Base-by-base conservation (phyloP, 2,888 invertebrate species). In the Drosophila conformis region DNA sequence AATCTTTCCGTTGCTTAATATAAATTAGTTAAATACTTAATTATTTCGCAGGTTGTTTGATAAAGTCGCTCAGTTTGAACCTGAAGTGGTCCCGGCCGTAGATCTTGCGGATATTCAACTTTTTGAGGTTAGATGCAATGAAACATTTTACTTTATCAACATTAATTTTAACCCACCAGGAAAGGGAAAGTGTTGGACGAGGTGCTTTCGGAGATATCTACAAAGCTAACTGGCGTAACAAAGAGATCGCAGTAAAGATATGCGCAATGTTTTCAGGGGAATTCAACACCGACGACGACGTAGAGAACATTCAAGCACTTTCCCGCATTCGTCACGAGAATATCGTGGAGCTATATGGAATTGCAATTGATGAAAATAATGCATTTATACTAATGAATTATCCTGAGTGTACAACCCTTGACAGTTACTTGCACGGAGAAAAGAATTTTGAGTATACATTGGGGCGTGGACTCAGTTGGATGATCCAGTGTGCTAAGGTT, bases 401-500 rank as follows among this genome's bases (percentile, higher is more conserved):
- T 33, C 38, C 40, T 2, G 67, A 51, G 6, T 38, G 31, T 33
- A 36, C 25, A 27, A 52, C 67, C 7, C 67, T 69, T 8, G 0
- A 25, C 13, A 11, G 29, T 2, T 69, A 52, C 21, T 11, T 67
- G 42, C 52, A 69, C 46, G 67, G 46, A 21, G n/a, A 15, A 6
- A 27, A 13, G 3, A 29, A 29, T 21, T 57, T 42, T 1, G 46
- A 7, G 13, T 21, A 13, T 7, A 21, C 31, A n/a, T 10, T 57
- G 11, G 57, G 8, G 0, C 13, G 2, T 21, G 42, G 42, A 21
- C 11, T 69, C 11, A 25, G 8, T 5, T 69, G 67, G 68, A 57
- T 69, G 67, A n/a, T 11, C 4, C 56, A 69, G 33, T 61, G 29
- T n/a, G 29, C 42, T 36, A 27, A 52, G 61, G 65, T 31, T 21